Conservation (phyloP, 1,140 invertebrate genomes). For the Platorchestia sp. region DNA sequence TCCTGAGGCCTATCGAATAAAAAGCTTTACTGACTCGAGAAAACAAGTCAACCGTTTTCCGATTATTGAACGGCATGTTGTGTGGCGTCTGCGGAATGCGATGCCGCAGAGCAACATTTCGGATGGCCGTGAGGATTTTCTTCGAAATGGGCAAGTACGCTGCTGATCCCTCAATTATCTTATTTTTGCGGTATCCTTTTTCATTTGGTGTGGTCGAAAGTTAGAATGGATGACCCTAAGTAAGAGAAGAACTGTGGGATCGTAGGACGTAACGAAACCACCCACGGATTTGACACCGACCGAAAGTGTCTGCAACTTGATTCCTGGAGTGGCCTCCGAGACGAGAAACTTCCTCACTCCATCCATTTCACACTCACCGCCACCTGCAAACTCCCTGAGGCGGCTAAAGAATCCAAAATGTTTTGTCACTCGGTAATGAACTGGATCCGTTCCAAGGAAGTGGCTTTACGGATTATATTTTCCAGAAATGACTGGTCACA, state of each 20-base stretch:
- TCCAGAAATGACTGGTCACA: background rate
- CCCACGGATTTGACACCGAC: background rate
- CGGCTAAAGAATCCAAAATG: background rate
- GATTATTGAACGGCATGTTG: constrained; percentile 35
- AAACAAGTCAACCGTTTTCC: constrained; percentile 10
- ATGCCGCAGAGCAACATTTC: background rate
- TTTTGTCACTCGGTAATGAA: constrained; percentile 27
- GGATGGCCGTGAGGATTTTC: background rate
- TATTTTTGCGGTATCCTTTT: background rate
- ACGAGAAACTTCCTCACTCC: constrained; percentile 16
- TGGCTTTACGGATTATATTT: background rate
- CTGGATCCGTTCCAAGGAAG: background rate
- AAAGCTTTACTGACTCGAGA: background rate
- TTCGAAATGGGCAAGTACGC: background rate
- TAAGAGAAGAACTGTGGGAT: background rate
- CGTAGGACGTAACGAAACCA: background rate
- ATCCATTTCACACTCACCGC: constrained; percentile 25
- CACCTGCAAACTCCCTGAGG: background rate
- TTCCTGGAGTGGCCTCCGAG: background rate
- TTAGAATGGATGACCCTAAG: background rate
- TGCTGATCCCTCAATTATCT: background rate
- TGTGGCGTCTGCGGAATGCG: constrained; percentile 5
- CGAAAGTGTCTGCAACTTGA: constrained; percentile 8
- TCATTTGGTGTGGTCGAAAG: background rate
- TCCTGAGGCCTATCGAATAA: background rate